Conservation (phyloP, 2,888 invertebrate species). For the Xestia rhomboidea region DNA sequence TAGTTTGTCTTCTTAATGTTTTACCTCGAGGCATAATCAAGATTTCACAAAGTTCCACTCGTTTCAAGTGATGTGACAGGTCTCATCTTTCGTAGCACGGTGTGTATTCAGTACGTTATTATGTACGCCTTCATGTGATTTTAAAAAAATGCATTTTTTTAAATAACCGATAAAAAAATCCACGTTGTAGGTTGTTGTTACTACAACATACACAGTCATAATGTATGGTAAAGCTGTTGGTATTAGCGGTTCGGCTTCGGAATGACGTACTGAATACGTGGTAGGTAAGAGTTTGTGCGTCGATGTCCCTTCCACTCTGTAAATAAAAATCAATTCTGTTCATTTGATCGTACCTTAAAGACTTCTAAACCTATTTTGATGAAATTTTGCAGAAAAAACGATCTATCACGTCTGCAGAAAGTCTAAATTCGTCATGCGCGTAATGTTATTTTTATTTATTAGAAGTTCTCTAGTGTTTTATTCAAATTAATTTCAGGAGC, state of each 20-base stretch:
- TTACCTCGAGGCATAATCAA: too few relatives aligned
- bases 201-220: neutral
- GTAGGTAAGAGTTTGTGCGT: neutral
- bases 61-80: too few relatives aligned
- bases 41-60: too few relatives aligned
- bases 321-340: too few relatives aligned
- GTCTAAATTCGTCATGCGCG: neutral
- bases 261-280: neutral
- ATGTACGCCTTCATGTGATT: too few relatives aligned
- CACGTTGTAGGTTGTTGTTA: too few relatives aligned
- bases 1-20: too few relatives aligned
- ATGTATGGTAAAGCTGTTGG: neutral
- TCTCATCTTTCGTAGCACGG: too few relatives aligned
- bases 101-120: too few relatives aligned
- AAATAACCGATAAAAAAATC: too few relatives aligned
- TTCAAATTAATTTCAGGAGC: slow-evolving; percentile 56
- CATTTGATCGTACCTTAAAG: neutral
- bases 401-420: neutral
- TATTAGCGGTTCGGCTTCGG: too few relatives aligned
- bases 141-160: too few relatives aligned
- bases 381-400: neutral
- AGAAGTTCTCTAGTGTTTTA: neutral
- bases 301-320: neutral
- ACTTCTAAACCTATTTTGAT: neutral
- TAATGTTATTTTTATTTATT: neutral